These are phyloP conservation scores for Lutjanus erythropterus DNA, from an alignment of 2,113 vertebrate species.

Conservation along the genomic window DNA sequence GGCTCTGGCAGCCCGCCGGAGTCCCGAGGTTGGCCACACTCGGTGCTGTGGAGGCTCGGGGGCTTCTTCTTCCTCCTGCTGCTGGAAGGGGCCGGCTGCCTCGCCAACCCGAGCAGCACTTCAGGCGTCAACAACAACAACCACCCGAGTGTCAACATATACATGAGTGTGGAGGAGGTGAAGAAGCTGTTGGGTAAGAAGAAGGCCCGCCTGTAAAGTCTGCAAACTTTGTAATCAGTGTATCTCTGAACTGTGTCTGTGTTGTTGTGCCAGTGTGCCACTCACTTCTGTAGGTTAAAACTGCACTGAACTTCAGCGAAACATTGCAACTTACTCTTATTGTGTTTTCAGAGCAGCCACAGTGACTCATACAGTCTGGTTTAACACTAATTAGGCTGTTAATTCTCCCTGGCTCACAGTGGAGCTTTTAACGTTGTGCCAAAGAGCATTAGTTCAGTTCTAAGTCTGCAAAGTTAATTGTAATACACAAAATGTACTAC, in stretches of 20 bases:
- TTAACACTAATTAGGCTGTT: background rate
- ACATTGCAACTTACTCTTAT: background rate
- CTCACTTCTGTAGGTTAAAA: background rate
- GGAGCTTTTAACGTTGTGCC: background rate
- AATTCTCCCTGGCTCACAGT: background rate
- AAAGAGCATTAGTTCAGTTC: background rate
- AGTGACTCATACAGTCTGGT: background rate
- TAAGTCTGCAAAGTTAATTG: background rate
- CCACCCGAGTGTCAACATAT: constrained; percentile 84
- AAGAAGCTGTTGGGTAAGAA: constrained; percentile 87
- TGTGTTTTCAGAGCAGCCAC: background rate
- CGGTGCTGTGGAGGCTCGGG: constrained; percentile 77
- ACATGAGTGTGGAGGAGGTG: constrained; percentile 87
- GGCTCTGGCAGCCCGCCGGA: constrained; percentile 70
- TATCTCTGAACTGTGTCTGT: background rate
- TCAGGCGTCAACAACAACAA: constrained; percentile 62
- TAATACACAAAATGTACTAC: background rate
- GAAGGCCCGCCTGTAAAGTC: constrained; percentile 42
- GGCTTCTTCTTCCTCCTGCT: constrained; percentile 82
- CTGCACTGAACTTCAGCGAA: background rate
- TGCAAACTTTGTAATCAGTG: background rate
- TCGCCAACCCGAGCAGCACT: constrained; percentile 73
- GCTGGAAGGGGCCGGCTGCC: constrained; percentile 79
- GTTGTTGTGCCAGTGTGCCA: background rate
- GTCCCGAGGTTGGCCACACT: constrained; percentile 74